Base-by-base conservation (phyloP, 2,888 invertebrate species). In the Drosophila neutralis region DNA sequence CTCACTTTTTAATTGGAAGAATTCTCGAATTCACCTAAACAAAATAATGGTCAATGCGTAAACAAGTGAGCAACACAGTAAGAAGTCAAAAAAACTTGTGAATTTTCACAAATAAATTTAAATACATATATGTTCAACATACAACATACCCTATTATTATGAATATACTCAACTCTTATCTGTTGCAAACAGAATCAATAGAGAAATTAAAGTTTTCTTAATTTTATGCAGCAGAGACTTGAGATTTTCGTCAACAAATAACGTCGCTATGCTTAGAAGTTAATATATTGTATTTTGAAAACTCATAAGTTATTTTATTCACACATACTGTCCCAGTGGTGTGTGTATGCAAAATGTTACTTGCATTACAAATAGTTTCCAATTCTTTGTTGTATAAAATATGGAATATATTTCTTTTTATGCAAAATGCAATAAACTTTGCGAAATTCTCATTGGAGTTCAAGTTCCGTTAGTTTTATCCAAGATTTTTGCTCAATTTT, bases 1-100 rank as follows among this genome's bases (percentile, higher is more conserved):
- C 21, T 27, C 13, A 13, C 49, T 24, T 35, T 48, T 54, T 40
- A 66, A 67, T 54, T 54, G 38, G 13, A 64, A n/a, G 4, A 56
- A 24, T 24, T 45, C 8, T 1, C 11, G 5, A 42, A 42, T 5
- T 42, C 21, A 42, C 21, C 21, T 42, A 11, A 42, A 21, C 21
- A 42, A 42, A 42, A 21, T 42, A 42, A 21, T 11, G 42, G 1
- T 5, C 4, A 5, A 13, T 35, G 5, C 5, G 11, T 42, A 42
- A 21, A 11, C 21, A 42, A 42, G 42, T 21, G 5, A 5, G 21
- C 2, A 42, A 42, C 21, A 11, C 21, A 42, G 5, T n/a, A 10
- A n/a, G 40, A 40, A 40, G 40, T 2, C n/a, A 40, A 40, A n/a
- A 40, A 11, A 11, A 40, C 10, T 2, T n/a, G 10, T 0, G n/a